phyloP scores from a whole-genome alignment of 2,797 vertebrate species.

The Melanotaenia maccullochi region DNA sequence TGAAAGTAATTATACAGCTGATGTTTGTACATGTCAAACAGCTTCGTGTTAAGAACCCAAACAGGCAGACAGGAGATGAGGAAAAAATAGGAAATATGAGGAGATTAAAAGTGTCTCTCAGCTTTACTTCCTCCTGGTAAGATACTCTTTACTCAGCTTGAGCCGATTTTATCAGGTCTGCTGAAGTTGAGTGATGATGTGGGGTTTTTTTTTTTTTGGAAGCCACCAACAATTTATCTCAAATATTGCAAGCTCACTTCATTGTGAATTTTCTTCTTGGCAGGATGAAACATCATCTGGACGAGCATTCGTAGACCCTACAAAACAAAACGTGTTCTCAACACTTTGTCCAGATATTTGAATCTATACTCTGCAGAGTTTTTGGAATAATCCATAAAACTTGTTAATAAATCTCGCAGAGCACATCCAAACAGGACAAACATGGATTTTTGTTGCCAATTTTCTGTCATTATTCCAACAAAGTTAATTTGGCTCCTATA shows the following conservation, averaged over 20 bases:
- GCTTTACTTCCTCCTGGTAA: slow-evolving; percentile 47
- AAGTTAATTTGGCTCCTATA: slow-evolving; percentile 11
- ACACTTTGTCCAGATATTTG: neutral
- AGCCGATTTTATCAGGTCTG: slow-evolving; percentile 56
- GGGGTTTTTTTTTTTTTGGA: slow-evolving; percentile 40
- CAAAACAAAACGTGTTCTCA: neutral
- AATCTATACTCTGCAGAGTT: neutral
- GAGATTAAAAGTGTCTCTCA: slow-evolving; percentile 59
- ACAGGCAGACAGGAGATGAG: slow-evolving; percentile 32
- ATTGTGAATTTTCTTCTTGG: slow-evolving; percentile 53
- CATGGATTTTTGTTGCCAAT: neutral
- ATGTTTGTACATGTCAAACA: slow-evolving; percentile 59
- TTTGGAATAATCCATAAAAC: neutral
- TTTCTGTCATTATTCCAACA: slow-evolving; percentile 9
- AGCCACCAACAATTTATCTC: slow-evolving; percentile 51
- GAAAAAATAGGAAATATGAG: slow-evolving; percentile 50
- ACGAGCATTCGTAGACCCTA: slow-evolving; percentile 14
- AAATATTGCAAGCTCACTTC: slow-evolving; percentile 62
- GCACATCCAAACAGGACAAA: slow-evolving; percentile 1
- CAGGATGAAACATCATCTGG: slow-evolving; percentile 53
- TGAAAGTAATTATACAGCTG: slow-evolving; percentile 53
- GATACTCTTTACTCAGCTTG: slow-evolving; percentile 48
- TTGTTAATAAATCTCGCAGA: neutral
- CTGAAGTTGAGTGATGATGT: slow-evolving; percentile 64
- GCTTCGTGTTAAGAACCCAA: slow-evolving; percentile 51